Conservation (phyloP, 2,113 vertebrate genomes). For the Porphyrio hochstetteri region DNA sequence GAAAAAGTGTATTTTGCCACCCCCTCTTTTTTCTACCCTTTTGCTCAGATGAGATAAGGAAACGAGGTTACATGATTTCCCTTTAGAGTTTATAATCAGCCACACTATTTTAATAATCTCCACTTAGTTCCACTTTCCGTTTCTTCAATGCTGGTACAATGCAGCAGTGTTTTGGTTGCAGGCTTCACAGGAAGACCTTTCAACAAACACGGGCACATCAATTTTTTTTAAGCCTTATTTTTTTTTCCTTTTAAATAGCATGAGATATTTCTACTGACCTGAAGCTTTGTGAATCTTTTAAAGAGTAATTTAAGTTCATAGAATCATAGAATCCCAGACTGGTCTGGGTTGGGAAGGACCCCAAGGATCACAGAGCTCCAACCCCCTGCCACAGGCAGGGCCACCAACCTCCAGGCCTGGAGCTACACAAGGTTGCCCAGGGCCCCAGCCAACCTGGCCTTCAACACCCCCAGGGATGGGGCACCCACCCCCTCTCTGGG, state of each 20-base stretch:
- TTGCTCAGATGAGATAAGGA: background rate
- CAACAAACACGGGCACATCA: background rate
- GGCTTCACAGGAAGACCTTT: background rate
- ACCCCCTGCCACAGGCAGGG: too few species aligned
- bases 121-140: conserved; percentile 28
- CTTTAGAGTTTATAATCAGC: conserved; percentile 14
- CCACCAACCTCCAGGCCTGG: too few species aligned
- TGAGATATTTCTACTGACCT: background rate
- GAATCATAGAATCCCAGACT: too few species aligned
- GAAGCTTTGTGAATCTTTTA: background rate
- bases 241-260: background rate
- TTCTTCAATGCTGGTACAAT: background rate
- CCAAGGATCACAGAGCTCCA: too few species aligned
- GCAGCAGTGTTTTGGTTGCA: background rate
- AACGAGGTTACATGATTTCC: conserved; percentile 27
- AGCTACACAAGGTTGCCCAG: too few species aligned
- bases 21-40: background rate
- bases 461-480: too few species aligned
- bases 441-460: too few species aligned
- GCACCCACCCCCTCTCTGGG: too few species aligned
- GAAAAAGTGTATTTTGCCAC: background rate
- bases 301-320: background rate
- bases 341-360: too few species aligned
- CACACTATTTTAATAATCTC: background rate
- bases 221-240: background rate